Evolutionary conservation across 1,140 invertebrate species (phyloP).

Genomic region (Drosophila lacteicornis): DNA sequence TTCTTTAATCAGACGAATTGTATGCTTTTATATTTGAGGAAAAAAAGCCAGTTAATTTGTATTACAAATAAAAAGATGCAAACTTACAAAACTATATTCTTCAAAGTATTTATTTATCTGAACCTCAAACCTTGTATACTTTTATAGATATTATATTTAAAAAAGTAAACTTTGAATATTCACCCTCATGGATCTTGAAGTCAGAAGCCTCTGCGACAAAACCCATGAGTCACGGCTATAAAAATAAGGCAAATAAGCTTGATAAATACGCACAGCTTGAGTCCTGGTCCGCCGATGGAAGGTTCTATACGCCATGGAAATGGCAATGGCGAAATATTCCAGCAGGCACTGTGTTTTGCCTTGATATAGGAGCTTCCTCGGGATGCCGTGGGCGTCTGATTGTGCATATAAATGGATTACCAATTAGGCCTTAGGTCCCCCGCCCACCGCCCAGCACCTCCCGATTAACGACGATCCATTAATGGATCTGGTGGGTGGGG

Average conservation of each 20-base stretch:
- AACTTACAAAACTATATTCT: too few relatives aligned
- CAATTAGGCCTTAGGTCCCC: slow-evolving; percentile 33
- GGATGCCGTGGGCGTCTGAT: slow-evolving; percentile 38
- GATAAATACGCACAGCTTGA: slow-evolving; percentile 28
- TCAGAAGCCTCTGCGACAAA: background rate
- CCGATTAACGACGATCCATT: slow-evolving; percentile 42
- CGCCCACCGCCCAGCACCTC: background rate
- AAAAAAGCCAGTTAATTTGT: too few relatives aligned
- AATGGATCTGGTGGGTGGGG: slow-evolving; percentile 48
- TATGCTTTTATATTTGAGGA: too few relatives aligned
- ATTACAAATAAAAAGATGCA: too few relatives aligned
- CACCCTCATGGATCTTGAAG: background rate
- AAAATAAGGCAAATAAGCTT: slow-evolving; percentile 3
- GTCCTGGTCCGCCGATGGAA: slow-evolving; percentile 15
- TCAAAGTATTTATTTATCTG: background rate
- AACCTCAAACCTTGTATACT: background rate
- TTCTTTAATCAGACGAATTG: too few relatives aligned
- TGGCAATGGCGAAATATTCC: background rate
- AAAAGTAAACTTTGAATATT: background rate
- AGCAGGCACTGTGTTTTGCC: slow-evolving; percentile 7
- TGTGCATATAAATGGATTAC: slow-evolving; percentile 55
- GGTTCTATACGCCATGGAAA: background rate
- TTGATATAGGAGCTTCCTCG: slow-evolving; percentile 15
- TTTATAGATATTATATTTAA: background rate
- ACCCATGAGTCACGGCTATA: slow-evolving; percentile 9